Conservation (phyloP, 2,113 vertebrate genomes). For the Ancistrus triradiatus region DNA sequence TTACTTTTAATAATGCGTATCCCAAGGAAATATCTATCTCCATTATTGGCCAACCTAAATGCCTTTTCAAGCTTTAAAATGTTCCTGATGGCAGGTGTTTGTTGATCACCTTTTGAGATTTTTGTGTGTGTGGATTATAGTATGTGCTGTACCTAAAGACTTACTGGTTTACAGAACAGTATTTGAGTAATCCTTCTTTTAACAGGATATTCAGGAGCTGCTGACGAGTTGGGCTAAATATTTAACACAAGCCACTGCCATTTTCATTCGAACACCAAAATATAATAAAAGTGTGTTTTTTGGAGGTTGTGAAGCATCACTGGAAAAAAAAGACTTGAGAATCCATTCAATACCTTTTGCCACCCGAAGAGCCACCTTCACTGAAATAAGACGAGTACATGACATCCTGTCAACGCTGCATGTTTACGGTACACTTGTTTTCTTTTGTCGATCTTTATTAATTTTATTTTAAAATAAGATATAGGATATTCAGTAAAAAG, state of each 20-base stretch:
- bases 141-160: not conserved
- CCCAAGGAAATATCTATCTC: too few relatives aligned
- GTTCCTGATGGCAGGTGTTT: too few relatives aligned
- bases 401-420: conserved; percentile 73
- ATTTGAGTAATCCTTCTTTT: too few relatives aligned
- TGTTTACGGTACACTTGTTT: conserved; percentile 78
- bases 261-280: conserved; percentile 79
- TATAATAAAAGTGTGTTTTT: conserved; percentile 80
- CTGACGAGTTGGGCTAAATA: conserved; percentile 76
- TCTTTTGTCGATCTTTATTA: too few relatives aligned
- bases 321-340: conserved; percentile 73
- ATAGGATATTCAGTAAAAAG: too few relatives aligned
- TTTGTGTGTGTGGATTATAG: not conserved
- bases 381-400: conserved; percentile 79
- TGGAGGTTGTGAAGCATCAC: conserved; percentile 64
- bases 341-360: conserved; percentile 78
- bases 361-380: conserved; percentile 86
- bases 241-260: conserved; percentile 70
- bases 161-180: not conserved
- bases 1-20: too few relatives aligned
- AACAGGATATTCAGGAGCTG: conserved; percentile 87
- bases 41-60: too few relatives aligned
- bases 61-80: too few relatives aligned
- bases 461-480: too few relatives aligned
- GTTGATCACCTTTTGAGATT: too few relatives aligned